phyloP scores from a whole-genome alignment of 1,140 invertebrate species.

The Nephila pilipes region DNA sequence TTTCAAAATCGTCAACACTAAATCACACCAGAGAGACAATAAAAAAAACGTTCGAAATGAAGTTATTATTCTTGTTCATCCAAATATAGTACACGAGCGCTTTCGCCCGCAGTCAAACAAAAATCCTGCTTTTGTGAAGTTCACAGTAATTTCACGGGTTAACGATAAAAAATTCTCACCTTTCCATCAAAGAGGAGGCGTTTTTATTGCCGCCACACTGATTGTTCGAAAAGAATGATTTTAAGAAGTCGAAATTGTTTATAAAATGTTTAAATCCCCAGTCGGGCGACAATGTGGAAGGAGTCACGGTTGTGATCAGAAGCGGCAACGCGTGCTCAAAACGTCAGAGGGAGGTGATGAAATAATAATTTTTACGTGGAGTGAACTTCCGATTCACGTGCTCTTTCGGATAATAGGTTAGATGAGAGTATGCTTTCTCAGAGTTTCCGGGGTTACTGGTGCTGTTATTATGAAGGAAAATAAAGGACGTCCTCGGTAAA shows the following conservation, averaged over 20 bases:
- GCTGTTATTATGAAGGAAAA: background rate
- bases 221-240: background rate
- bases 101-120: background rate
- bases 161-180: conserved; percentile 5
- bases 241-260: background rate
- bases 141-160: conserved; percentile 50
- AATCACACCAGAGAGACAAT: background rate
- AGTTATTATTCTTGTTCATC: background rate
- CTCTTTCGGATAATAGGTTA: background rate
- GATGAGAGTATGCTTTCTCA: background rate
- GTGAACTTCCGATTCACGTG: background rate
- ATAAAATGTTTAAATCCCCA: background rate
- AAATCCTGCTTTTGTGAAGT: conserved; percentile 18
- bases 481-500: background rate
- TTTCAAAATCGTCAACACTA: background rate
- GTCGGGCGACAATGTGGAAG: background rate
- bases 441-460: background rate
- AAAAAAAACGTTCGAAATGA: background rate
- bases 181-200: background rate
- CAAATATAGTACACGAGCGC: background rate
- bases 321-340: background rate
- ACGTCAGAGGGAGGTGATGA: background rate
- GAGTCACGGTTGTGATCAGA: conserved; percentile 26
- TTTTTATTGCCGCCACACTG: conserved; percentile 17
- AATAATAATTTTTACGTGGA: background rate